Conservation (phyloP, 2,888 invertebrate species). For the Trachelus troglodyta region DNA sequence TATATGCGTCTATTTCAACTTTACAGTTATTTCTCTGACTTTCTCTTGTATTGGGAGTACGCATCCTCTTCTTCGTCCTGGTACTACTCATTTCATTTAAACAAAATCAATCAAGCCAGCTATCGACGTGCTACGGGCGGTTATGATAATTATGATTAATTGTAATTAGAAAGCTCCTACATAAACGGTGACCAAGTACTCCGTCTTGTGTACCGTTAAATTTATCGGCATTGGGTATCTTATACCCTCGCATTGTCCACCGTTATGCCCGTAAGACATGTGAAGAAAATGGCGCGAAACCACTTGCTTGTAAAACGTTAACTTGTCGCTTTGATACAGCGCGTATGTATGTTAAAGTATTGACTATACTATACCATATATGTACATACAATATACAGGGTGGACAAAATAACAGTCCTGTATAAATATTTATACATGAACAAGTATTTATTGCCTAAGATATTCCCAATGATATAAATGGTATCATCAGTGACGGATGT, state of each 20-base stretch:
- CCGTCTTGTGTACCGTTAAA: constrained; percentile 5
- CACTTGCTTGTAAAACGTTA: constrained; percentile 17
- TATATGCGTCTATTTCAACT: not conserved
- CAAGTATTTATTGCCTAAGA: constrained; percentile 35
- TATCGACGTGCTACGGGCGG: not conserved
- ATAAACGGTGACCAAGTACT: not conserved
- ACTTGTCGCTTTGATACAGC: constrained; percentile 13
- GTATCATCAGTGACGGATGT: constrained; percentile 19
- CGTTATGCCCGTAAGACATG: not conserved
- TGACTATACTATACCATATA: not conserved
- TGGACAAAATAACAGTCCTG: not conserved
- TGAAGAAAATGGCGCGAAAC: not conserved
- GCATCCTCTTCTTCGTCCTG: not conserved
- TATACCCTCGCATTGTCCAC: constrained; percentile 4
- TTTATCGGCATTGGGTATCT: constrained; percentile 9
- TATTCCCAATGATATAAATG: constrained; percentile 26
- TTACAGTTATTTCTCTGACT: not conserved
- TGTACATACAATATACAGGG: not conserved
- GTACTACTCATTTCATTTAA: not conserved
- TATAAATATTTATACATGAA: constrained; percentile 27
- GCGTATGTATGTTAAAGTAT: not conserved
- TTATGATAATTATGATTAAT: constrained; percentile 1
- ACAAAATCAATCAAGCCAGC: not conserved
- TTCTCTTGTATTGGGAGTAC: not conserved
- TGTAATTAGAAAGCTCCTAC: constrained; percentile 6